Evolutionary conservation across 2,888 invertebrate species (phyloP).

Genomic region (Syrista parreyssii): DNA sequence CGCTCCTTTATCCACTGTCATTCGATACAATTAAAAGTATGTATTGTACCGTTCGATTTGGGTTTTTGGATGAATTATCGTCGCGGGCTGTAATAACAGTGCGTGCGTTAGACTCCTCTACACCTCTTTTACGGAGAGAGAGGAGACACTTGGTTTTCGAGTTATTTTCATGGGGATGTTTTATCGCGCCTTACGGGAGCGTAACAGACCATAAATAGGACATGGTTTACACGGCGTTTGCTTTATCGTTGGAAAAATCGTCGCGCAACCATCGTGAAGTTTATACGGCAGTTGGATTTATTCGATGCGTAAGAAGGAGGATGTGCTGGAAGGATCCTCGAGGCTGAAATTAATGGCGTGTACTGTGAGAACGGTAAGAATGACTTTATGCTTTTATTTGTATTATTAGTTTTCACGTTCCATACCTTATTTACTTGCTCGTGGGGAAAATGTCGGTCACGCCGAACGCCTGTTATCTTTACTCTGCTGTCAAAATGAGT

Average conservation of each 20-base stretch:
- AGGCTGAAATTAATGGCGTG: neutral
- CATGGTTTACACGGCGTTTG: constrained; percentile 8
- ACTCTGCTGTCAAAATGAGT: neutral
- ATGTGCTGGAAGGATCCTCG: neutral
- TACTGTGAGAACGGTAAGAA: neutral
- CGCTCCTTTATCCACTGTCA: neutral
- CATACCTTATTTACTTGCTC: neutral
- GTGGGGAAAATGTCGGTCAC: neutral
- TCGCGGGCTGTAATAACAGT: constrained; percentile 17
- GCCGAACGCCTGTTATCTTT: neutral
- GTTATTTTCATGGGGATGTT: constrained; percentile 2
- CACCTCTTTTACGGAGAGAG: neutral
- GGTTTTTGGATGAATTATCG: constrained; percentile 10
- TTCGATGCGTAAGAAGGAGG: neutral
- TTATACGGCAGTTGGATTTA: neutral
- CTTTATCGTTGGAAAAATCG: neutral
- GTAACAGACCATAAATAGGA: constrained; percentile 14
- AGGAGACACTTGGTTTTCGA: constrained; percentile 3
- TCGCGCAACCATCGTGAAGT: neutral
- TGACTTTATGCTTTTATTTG: neutral
- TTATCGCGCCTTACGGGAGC: constrained; percentile 6
- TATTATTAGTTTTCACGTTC: too few relatives aligned
- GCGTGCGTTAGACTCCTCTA: constrained; percentile 1
- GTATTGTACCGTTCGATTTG: neutral
- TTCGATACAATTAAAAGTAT: neutral